Conservation (phyloP, 2,113 vertebrate species). For the Myotis yumanensis region DNA sequence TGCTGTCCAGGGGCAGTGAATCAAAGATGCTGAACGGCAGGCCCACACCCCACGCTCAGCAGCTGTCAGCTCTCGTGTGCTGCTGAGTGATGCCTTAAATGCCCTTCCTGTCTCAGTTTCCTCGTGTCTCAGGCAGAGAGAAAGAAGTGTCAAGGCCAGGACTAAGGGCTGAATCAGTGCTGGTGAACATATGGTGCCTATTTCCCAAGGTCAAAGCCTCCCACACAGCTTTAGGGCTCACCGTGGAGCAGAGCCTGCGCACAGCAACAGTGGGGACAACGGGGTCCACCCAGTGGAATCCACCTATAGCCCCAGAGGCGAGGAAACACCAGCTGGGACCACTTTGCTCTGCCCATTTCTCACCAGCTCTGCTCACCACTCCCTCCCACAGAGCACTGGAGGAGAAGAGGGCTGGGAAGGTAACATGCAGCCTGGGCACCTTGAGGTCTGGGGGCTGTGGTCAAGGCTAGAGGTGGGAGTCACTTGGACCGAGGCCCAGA, state of each 20-base stretch:
- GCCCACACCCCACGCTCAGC: accelerated
- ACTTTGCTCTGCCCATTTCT: not conserved
- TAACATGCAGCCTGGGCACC: accelerated
- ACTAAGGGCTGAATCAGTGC: not conserved
- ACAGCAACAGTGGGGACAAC: not conserved
- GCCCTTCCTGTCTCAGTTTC: not conserved
- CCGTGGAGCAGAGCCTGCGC: not conserved
- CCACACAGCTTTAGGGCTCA: not conserved
- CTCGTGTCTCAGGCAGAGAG: not conserved
- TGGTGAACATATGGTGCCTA: not conserved
- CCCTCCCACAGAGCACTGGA: not conserved
- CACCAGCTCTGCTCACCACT: not conserved
- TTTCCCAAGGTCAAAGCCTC: constrained; percentile 5
- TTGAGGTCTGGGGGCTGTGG: not conserved
- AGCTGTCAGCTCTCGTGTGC: not conserved
- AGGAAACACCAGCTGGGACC: not conserved
- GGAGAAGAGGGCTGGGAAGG: not conserved
- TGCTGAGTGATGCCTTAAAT: not conserved
- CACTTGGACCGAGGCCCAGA: not conserved
- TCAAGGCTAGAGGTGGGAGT: not conserved
- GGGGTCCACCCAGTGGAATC: not conserved
- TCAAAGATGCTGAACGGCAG: not conserved
- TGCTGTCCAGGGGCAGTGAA: not conserved
- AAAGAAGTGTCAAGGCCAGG: not conserved
- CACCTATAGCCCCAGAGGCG: not conserved